Evolutionary conservation across 1,140 invertebrate species (phyloP).

Genomic region (Melanaphis sacchari): DNA sequence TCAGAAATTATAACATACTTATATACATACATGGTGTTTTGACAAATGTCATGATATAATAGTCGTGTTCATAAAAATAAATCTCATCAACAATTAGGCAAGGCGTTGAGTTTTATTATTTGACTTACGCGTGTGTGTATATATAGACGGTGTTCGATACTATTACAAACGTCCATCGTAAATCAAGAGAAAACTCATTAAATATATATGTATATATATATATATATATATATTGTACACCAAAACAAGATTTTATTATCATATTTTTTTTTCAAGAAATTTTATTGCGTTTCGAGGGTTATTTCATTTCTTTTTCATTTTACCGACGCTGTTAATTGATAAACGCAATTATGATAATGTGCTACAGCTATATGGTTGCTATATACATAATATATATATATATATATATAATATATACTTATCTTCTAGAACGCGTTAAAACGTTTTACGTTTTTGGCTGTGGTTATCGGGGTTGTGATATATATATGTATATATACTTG

Average conservation of each 20-base stretch:
- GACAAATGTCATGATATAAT: not conserved
- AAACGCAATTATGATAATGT: constrained; percentile 14
- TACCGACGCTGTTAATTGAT: not conserved
- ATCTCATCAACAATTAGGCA: constrained; percentile 6
- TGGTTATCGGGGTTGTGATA: not conserved
- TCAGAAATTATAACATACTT: not conserved
- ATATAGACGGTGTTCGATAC: not conserved
- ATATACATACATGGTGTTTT: not conserved
- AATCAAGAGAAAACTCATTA: constrained; percentile 1
- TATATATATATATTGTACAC: not conserved
- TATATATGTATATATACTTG: not conserved
- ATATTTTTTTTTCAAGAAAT: not conserved
- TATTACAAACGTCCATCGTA: not conserved
- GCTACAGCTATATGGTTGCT: not conserved
- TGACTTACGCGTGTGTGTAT: not conserved
- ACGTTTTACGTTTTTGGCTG: not conserved
- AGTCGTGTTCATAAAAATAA: not conserved
- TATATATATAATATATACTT: not conserved
- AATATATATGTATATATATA: not conserved
- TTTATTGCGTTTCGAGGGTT: not conserved
- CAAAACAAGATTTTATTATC: constrained; percentile 18
- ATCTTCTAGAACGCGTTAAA: not conserved
- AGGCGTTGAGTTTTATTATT: not conserved
- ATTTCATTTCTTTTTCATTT: not conserved
- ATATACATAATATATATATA: not conserved